Evolutionary conservation across 2,888 invertebrate species (phyloP).

Genomic region (Trissolcus brochymenae): DNA sequence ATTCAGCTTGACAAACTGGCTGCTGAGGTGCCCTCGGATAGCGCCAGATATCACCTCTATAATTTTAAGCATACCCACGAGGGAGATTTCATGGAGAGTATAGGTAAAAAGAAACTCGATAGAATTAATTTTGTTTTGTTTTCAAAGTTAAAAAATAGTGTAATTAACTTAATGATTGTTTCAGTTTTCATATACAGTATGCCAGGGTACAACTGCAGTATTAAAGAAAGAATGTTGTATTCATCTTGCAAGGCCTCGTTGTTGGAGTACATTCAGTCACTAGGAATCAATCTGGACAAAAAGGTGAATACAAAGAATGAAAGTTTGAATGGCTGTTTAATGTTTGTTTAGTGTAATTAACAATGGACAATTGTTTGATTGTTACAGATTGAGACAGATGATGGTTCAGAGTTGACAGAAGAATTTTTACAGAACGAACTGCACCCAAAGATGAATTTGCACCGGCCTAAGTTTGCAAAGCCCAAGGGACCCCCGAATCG

Average conservation of each 20-base stretch:
- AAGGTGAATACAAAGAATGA: constrained; percentile 88
- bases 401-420: constrained; percentile 92
- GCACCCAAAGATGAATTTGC: constrained; percentile 92
- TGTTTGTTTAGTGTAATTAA: neutral
- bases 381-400: constrained; percentile 78
- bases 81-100: constrained; percentile 90
- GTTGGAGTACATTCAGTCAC: constrained; percentile 86
- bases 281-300: constrained; percentile 89
- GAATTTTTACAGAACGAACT: constrained; percentile 94
- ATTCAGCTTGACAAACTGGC: constrained; percentile 84
- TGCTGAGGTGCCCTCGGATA: constrained; percentile 88
- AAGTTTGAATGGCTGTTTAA: neutral
- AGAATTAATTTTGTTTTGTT: neutral
- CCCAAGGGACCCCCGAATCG: constrained; percentile 97
- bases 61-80: constrained; percentile 95
- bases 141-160: too few species aligned
- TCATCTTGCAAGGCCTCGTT: constrained; percentile 97
- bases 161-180: constrained; percentile 66
- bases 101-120: constrained; percentile 79
- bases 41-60: constrained; percentile 94
- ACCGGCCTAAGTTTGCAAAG: constrained; percentile 94
- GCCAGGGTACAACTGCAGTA: constrained; percentile 96
- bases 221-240: constrained; percentile 99
- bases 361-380: neutral
- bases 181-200: constrained; percentile 98